Percentiles rank a stretch among this genome's conserved stretches.
phyloP scores from a whole-genome alignment of 2,888 invertebrate genomes.

The Diogma glabrata region DNA sequence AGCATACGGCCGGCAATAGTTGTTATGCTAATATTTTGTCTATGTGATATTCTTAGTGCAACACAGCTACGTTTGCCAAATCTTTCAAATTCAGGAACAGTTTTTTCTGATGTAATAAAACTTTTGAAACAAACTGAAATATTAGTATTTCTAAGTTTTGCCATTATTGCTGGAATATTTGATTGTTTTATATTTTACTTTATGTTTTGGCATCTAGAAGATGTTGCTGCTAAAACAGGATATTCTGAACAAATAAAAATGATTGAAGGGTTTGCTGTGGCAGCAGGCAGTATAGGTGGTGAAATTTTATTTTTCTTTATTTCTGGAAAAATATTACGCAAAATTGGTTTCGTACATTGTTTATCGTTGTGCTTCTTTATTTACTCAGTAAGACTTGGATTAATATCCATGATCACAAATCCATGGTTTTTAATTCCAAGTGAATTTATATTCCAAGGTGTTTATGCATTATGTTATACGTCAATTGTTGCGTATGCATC shows the following conservation, averaged over 20 bases:
- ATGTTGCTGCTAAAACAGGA: conserved; percentile 52
- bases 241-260: conserved; percentile 56
- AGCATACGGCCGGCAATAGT: conserved; percentile 60
- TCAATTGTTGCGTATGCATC: conserved; percentile 65
- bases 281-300: conserved; percentile 66
- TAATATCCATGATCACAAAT: conserved; percentile 62
- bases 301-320: conserved; percentile 67
- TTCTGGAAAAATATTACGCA: conserved; percentile 62
- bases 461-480: conserved; percentile 76
- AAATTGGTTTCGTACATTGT: conserved; percentile 64
- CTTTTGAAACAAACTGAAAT: conserved; percentile 53
- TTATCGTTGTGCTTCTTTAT: conserved; percentile 66
- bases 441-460: conserved; percentile 72
- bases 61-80: conserved; percentile 49
- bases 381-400: conserved; percentile 60
- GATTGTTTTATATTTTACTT: conserved; percentile 74
- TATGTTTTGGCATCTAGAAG: conserved; percentile 74
- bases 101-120: conserved; percentile 51
- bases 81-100: conserved; percentile 53
- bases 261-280: conserved; percentile 67
- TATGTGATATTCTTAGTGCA: conserved; percentile 55
- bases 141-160: conserved; percentile 56
- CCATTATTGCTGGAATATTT: conserved; percentile 61
- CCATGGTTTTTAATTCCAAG: conserved; percentile 76
- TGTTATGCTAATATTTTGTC: conserved; percentile 50